Evolutionary conservation across 2,888 invertebrate genomes (phyloP), one percentile per base, ranked within the genome.

Genomic region (Isotomurus palustris): DNA sequence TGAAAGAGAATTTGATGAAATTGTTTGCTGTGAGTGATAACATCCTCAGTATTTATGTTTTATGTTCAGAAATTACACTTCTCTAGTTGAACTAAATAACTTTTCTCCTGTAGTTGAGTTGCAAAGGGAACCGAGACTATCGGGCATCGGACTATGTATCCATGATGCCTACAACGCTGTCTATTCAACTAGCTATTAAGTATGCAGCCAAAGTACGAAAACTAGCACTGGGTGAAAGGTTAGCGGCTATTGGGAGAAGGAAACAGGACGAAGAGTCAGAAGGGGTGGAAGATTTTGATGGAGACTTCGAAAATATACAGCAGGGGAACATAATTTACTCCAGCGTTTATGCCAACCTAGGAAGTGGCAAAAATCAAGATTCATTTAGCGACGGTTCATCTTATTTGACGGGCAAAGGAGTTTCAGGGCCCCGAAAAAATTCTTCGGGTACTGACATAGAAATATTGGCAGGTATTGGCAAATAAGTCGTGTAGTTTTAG

Each of bases 91-190:
- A 8, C 8, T 32, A 32, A 32, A 32, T 10, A 10, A 32, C 8
- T 32, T 32, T 32, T 32, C 5, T 17, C 19, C 38, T 78, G 27
- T 76, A 91, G 90, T 76, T 91, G 64, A 87, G 93, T 1, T 90
- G 90, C 72, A 84, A 87, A 68, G 84, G 84, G 67, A 88, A 89
- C 74, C 81, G 87, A 66, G 93, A 95, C 73, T 85, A 84, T 71
- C 81, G 94, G 38, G 94, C 92, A 0, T 77, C 90, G 47, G 94
- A 95, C 75, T 78, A 94, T 19, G 87, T 91, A 75, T 85, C 88
- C 72, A 79, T 91, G 69, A 81, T 94, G 72, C 84, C 84, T 22
- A 86, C 87, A 71, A 83, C 85, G 2, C 84, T 86, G 43, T 78
- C 91, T 0, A 76, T 93, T 35, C 87, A 87, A 62, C 77, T 92